These are phyloP conservation scores for Drosophila imparisetae DNA, from an alignment of 2,888 invertebrate species.

Conservation along the genomic window DNA sequence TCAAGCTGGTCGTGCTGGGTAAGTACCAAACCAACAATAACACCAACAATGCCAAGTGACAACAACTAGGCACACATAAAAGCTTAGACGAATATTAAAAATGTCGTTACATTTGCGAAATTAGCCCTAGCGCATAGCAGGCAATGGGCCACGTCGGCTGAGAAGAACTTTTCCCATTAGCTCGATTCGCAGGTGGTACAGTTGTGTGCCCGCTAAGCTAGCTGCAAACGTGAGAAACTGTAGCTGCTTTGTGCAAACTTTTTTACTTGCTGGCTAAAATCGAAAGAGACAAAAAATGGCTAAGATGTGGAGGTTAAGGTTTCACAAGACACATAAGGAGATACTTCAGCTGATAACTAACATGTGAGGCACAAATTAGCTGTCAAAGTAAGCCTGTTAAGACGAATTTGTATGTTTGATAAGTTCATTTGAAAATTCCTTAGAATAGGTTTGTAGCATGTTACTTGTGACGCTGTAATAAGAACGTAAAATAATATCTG, in stretches of 20 bases:
- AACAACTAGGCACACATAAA: conserved; percentile 23
- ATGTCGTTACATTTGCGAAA: conserved; percentile 60
- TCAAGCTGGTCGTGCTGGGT: conserved; percentile 89
- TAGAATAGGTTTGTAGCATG: background rate
- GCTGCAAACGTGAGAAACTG: conserved; percentile 19
- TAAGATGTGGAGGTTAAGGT: no score
- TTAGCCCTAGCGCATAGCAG: conserved; percentile 42
- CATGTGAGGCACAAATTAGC: background rate
- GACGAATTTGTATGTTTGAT: background rate
- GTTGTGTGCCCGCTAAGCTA: conserved; percentile 32
- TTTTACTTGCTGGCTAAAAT: background rate
- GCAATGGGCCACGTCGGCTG: conserved; percentile 42
- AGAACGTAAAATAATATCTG: no score
- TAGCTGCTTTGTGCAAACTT: background rate
- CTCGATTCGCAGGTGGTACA: conserved; percentile 22
- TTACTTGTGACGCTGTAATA: no score
- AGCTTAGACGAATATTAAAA: conserved; percentile 64
- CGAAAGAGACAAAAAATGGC: background rate
- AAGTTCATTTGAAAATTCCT: background rate
- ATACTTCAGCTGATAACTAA: background rate
- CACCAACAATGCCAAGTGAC: background rate
- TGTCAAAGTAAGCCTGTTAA: background rate
- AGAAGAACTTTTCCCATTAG: conserved; percentile 29
- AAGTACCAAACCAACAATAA: conserved; percentile 81
- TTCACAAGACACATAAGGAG: background rate